Conservation (phyloP, 2,888 invertebrate species). For the Diarsia rubi region DNA sequence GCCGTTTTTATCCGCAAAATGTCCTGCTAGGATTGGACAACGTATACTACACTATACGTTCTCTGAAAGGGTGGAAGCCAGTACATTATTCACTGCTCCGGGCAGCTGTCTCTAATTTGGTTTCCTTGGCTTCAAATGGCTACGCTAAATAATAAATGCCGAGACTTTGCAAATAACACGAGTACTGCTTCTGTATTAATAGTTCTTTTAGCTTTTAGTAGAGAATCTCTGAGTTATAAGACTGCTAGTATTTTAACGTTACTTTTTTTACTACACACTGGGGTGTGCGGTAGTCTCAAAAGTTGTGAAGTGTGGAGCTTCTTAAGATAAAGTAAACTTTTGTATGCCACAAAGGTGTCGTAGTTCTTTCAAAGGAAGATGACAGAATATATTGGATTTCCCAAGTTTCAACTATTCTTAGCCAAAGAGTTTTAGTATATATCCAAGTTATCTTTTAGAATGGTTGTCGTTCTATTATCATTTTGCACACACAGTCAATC, state of each 20-base stretch:
- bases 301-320: conserved; percentile 30
- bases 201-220: conserved; percentile 39
- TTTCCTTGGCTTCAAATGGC: conserved; percentile 59
- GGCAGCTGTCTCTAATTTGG: conserved; percentile 65
- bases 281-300: conserved; percentile 24
- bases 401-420: conserved; percentile 31
- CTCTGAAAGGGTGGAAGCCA: conserved; percentile 43
- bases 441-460: neutral
- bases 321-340: conserved; percentile 42
- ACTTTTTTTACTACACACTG: conserved; percentile 13
- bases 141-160: conserved; percentile 61
- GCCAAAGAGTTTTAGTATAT: neutral
- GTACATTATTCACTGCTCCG: conserved; percentile 65
- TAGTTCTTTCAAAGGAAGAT: conserved; percentile 36
- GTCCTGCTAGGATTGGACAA: conserved; percentile 41
- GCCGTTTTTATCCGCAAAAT: conserved; percentile 55
- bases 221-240: conserved; percentile 2
- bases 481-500: neutral
- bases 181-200: conserved; percentile 42
- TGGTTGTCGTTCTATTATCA: neutral
- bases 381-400: conserved; percentile 36
- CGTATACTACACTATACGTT: conserved; percentile 19
- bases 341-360: conserved; percentile 36
- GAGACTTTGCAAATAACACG: conserved; percentile 53
- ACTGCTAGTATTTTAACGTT: conserved; percentile 1